Percentiles rank a stretch among this genome's conserved stretches.
These are phyloP conservation scores for Heliornis fulica DNA, from an alignment of 2,113 vertebrate species.

Conservation along the genomic window DNA sequence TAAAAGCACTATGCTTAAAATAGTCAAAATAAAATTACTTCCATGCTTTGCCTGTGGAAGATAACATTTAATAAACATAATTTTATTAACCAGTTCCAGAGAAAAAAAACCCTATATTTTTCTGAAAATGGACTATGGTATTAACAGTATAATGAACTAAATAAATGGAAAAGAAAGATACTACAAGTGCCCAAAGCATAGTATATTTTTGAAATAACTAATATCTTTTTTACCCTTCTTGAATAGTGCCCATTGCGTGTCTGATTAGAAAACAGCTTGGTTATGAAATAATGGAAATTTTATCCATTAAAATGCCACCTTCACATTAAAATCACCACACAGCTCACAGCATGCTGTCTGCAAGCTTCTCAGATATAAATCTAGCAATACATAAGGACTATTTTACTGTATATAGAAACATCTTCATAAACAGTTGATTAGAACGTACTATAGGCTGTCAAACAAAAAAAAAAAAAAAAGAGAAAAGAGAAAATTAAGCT, in stretches of 20 bases:
- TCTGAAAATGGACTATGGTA: not conserved
- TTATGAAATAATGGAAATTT: constrained; percentile 36
- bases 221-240: fast-evolving
- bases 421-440: not conserved
- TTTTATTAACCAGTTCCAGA: not conserved
- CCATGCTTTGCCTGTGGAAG: not conserved
- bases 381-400: not conserved
- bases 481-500: not conserved
- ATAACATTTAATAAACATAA: not conserved
- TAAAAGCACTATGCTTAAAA: not conserved
- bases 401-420: not conserved
- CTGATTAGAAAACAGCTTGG: not conserved
- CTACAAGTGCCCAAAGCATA: not conserved
- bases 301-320: not conserved
- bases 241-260: not conserved
- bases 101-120: not conserved
- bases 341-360: not conserved
- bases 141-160: not conserved
- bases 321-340: constrained; percentile 11
- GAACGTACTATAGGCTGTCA: not conserved
- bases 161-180: not conserved
- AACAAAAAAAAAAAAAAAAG: too few species aligned
- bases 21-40: not conserved
- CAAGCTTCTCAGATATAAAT: not conserved
- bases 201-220: not conserved